phyloP scores from a whole-genome alignment of 2,113 vertebrate genomes.

The Macquaria ambigua region DNA sequence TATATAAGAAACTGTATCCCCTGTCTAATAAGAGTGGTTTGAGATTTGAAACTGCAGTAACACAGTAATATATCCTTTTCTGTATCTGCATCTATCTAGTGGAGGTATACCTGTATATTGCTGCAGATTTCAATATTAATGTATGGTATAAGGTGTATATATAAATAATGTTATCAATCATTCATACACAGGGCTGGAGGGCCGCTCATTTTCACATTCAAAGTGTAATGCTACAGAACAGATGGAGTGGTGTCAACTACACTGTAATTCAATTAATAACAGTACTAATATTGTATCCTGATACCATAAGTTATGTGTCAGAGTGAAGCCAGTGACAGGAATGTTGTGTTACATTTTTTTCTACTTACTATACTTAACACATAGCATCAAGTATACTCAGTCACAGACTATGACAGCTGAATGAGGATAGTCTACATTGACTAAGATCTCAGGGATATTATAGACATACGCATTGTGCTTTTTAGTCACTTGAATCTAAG shows the following conservation, averaged over 20 bases:
- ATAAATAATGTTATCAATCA: slow-evolving; percentile 37
- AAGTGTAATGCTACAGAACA: neutral
- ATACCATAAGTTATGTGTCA: neutral
- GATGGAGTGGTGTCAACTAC: slow-evolving; percentile 7
- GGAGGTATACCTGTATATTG: neutral
- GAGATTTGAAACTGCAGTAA: neutral
- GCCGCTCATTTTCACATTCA: slow-evolving; percentile 7
- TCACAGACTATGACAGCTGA: neutral
- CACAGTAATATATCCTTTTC: neutral
- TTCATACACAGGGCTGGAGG: slow-evolving; percentile 16
- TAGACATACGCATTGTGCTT: neutral
- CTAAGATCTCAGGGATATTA: neutral
- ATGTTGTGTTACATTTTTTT: neutral
- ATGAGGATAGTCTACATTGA: neutral
- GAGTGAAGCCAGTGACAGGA: neutral
- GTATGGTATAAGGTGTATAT: neutral
- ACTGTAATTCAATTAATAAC: slow-evolving; percentile 12
- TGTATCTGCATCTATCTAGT: neutral
- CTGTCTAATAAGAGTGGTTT: neutral
- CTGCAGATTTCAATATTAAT: slow-evolving; percentile 12
- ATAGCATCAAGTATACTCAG: neutral
- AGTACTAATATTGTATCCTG: neutral
- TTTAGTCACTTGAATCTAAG: neutral
- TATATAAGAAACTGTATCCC: neutral
- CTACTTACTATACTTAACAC: neutral